Percentiles rank a stretch among this genome's conserved stretches.
These are phyloP conservation scores for Gnathonemus longibarbis DNA, from an alignment of 2,113 vertebrate genomes.

Conservation along the genomic window DNA sequence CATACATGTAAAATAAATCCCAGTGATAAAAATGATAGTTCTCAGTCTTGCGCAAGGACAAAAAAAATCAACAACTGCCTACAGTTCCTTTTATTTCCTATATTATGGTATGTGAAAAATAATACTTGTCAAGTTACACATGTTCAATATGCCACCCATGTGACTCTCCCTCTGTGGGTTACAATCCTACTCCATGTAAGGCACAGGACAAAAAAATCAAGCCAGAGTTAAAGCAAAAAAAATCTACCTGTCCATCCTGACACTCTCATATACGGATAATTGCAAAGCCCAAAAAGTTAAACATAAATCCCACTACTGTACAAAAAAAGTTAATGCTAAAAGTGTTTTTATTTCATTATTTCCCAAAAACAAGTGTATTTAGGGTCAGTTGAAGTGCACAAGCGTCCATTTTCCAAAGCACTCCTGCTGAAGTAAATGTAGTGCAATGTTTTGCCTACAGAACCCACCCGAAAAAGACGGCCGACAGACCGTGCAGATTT, in stretches of 20 bases:
- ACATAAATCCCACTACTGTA: constrained; percentile 80
- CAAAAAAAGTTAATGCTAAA: constrained; percentile 76
- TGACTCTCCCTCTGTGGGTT: constrained; percentile 59
- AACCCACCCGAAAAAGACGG: neutral
- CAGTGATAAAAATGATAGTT: constrained; percentile 53
- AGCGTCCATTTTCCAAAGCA: neutral
- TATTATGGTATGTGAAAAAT: constrained; percentile 33
- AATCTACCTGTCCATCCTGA: constrained; percentile 55
- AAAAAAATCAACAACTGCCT: constrained; percentile 53
- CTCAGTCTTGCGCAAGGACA: constrained; percentile 54
- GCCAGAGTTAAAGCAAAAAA: constrained; percentile 42
- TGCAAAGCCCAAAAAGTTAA: constrained; percentile 66
- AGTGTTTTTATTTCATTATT: constrained; percentile 45
- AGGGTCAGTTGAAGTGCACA: constrained; percentile 23
- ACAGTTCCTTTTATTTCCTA: constrained; percentile 36
- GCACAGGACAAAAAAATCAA: constrained; percentile 92
- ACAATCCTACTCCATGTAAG: constrained; percentile 82
- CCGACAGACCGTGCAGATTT: neutral
- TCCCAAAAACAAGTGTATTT: constrained; percentile 33
- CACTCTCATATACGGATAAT: constrained; percentile 66
- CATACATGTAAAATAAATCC: constrained; percentile 46
- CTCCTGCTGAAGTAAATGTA: neutral
- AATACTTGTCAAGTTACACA: constrained; percentile 55
- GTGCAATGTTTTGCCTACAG: neutral
- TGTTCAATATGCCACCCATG: constrained; percentile 35